Conservation (phyloP, 2,888 invertebrate species). For the Podotricha telesiphe region DNA sequence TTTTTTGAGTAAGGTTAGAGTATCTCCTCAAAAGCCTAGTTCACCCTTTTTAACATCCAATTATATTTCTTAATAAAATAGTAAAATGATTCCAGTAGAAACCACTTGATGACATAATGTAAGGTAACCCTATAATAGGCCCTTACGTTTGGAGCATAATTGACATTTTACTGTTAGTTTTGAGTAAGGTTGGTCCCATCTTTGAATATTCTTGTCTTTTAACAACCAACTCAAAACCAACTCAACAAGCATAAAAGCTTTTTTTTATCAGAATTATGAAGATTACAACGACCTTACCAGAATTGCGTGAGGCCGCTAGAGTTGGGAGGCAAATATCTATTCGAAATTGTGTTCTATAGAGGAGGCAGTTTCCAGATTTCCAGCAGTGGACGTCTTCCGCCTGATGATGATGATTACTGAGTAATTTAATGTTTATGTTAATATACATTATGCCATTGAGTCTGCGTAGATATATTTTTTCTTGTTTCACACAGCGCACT, state of each 20-base stretch:
- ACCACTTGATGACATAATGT: slow-evolving; percentile 59
- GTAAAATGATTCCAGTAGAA: slow-evolving; percentile 48
- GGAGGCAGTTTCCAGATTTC: too few species aligned
- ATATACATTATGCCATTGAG: too few species aligned
- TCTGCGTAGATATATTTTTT: too few species aligned
- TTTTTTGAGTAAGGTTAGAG: slow-evolving; percentile 4
- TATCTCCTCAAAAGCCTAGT: neutral
- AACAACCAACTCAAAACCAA: slow-evolving; percentile 66
- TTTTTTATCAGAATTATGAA: slow-evolving; percentile 43
- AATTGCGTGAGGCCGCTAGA: too few species aligned
- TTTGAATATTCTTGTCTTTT: slow-evolving; percentile 40
- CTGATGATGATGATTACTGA: too few species aligned
- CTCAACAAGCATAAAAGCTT: slow-evolving; percentile 64
- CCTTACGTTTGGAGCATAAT: slow-evolving; percentile 55
- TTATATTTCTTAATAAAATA: slow-evolving; percentile 44
- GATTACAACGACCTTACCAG: too few species aligned
- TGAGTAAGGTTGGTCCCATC: slow-evolving; percentile 50
- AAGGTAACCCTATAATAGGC: slow-evolving; percentile 55
- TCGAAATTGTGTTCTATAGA: too few species aligned
- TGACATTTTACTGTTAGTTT: slow-evolving; percentile 63
- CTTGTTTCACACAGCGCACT: too few species aligned
- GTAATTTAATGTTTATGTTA: too few species aligned
- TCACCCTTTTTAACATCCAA: slow-evolving; percentile 37
- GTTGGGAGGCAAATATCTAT: too few species aligned
- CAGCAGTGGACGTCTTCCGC: too few species aligned